Conservation (phyloP, 2,888 invertebrate species). For the Melolontha melolontha region DNA sequence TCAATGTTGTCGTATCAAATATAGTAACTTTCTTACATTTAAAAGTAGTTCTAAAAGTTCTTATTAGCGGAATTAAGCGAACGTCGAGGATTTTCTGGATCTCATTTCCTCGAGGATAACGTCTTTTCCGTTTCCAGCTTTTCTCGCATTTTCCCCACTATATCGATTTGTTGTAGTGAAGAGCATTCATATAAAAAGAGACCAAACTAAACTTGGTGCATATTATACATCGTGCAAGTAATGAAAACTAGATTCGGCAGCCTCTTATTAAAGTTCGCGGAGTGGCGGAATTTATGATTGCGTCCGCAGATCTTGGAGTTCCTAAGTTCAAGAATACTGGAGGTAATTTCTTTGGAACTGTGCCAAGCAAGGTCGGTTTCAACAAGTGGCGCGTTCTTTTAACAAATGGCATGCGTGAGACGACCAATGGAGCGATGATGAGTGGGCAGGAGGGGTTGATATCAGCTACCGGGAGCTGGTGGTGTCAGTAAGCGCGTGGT, state of each 20-base stretch:
- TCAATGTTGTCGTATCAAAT: background rate
- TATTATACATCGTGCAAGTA: background rate
- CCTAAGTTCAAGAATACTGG: constrained; percentile 17
- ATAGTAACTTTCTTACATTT: background rate
- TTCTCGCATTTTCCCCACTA: too few species aligned
- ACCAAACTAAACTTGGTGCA: background rate
- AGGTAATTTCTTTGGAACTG: constrained; percentile 32
- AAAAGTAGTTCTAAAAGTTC: too few species aligned
- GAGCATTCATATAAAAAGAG: background rate
- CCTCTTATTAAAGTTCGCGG: constrained; percentile 11
- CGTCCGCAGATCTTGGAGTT: constrained; percentile 15
- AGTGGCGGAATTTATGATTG: constrained; percentile 2
- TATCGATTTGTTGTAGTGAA: too few species aligned
- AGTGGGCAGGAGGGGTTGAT: constrained; percentile 61
- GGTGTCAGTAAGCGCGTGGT: constrained; percentile 60
- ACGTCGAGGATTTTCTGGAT: too few species aligned
- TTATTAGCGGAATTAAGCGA: too few species aligned
- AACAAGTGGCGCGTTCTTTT: constrained; percentile 41
- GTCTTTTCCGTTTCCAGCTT: too few species aligned
- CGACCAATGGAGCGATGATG: constrained; percentile 58
- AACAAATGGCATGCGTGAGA: constrained; percentile 59
- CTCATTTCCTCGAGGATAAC: too few species aligned
- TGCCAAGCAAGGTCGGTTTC: constrained; percentile 32
- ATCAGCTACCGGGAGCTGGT: constrained; percentile 57
- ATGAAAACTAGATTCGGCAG: background rate